Percentiles rank a stretch among this genome's conserved stretches.
Conservation (phyloP, 1,140 invertebrate species). For the Antheraea mylitta region DNA sequence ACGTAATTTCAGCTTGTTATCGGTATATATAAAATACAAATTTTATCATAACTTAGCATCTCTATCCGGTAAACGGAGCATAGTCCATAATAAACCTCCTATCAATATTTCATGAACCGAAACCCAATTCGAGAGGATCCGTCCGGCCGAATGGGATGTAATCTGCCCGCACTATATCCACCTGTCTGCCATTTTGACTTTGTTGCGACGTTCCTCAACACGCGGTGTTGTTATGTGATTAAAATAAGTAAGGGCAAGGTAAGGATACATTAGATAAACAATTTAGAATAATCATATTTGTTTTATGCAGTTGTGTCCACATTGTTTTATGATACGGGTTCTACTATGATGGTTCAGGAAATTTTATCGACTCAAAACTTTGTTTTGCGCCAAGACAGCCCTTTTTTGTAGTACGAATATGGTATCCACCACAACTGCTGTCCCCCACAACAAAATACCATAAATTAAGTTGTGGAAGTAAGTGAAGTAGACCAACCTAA, state of each 20-base stretch:
- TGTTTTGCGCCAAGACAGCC: too few species aligned
- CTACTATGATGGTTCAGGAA: background rate
- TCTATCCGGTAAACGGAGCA: background rate
- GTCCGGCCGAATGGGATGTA: background rate
- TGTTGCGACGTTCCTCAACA: background rate
- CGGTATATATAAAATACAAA: background rate
- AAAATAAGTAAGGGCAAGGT: background rate
- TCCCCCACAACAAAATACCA: too few species aligned
- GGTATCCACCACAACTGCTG: too few species aligned
- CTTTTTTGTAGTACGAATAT: too few species aligned
- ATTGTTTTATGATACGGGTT: background rate
- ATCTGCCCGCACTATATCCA: background rate
- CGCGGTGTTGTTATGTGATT: background rate
- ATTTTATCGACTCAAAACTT: too few species aligned
- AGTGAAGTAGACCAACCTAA: too few species aligned
- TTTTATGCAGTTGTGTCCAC: background rate
- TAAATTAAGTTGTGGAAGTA: too few species aligned
- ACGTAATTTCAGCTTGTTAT: background rate
- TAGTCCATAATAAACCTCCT: background rate
- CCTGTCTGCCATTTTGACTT: slow-evolving; percentile 1
- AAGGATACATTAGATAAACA: background rate
- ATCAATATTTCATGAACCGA: slow-evolving; percentile 4
- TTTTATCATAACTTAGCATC: background rate
- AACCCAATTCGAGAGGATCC: slow-evolving; percentile 1
- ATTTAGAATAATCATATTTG: background rate